Evolutionary conservation across 2,113 vertebrate species (phyloP).

Genomic region (Mesitornis unicolor): DNA sequence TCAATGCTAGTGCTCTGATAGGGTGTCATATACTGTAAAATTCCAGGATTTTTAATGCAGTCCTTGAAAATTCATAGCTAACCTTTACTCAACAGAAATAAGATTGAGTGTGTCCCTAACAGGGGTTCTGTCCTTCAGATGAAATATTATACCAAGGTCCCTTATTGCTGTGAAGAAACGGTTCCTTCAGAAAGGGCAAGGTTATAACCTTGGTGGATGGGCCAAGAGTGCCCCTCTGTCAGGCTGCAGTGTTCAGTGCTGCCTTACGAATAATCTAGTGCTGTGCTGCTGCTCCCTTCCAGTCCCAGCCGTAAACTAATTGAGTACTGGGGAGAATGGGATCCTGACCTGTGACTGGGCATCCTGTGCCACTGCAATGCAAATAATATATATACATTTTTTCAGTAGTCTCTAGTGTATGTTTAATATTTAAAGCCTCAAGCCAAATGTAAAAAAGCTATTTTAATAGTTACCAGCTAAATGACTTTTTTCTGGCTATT

Average conservation of each 20-base stretch:
- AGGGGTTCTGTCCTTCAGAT: neutral
- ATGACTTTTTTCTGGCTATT: neutral
- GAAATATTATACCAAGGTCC: neutral
- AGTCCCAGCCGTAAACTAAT: neutral
- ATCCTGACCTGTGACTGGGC: neutral
- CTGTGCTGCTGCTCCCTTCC: neutral
- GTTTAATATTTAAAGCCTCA: neutral
- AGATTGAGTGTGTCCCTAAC: neutral
- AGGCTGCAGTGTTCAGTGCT: neutral
- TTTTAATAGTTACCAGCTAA: neutral
- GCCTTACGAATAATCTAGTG: rapidly evolving
- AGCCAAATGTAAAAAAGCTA: neutral
- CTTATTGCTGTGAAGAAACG: neutral
- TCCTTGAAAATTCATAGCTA: neutral
- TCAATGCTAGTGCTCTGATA: neutral
- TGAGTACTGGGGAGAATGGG: neutral
- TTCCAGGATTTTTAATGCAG: neutral
- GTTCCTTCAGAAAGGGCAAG: neutral
- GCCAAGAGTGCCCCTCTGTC: neutral
- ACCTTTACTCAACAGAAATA: neutral
- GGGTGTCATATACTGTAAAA: neutral
- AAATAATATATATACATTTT: neutral
- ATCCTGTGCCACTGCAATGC: neutral
- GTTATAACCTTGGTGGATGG: neutral
- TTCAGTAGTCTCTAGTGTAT: neutral